Percentiles rank a stretch among this genome's conserved stretches.
These are phyloP conservation scores for Pteropus alecto DNA, from an alignment of 2,113 vertebrate genomes.

Conservation along the genomic window DNA sequence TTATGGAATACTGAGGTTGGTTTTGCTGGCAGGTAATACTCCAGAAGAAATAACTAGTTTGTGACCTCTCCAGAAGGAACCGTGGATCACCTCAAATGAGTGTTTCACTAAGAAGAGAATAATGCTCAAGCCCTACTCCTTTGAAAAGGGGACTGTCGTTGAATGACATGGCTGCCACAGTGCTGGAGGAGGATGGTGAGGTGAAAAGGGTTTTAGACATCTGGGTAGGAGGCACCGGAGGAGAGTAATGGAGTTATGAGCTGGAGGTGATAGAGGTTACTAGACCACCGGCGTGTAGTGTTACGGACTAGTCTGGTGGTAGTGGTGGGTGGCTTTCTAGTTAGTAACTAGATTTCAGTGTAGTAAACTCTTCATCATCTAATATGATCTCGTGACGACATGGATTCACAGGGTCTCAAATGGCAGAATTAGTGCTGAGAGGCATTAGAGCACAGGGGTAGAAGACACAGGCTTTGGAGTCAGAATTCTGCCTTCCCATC, in stretches of 20 bases:
- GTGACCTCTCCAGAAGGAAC: background rate
- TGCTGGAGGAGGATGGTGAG: background rate
- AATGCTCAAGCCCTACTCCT: background rate
- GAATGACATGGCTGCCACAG: background rate
- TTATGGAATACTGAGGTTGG: background rate
- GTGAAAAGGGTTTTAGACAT: background rate
- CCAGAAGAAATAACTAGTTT: background rate
- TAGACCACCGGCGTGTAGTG: background rate
- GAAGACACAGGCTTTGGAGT: background rate
- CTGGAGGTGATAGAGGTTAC: background rate
- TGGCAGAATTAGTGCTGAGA: accelerated
- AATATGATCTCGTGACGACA: background rate
- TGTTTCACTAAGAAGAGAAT: background rate
- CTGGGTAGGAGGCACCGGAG: background rate
- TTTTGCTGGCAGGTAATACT: background rate
- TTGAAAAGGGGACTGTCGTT: background rate
- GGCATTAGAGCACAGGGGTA: background rate
- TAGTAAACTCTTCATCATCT: background rate
- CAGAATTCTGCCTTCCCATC: background rate
- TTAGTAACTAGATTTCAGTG: background rate
- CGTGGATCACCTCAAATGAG: background rate
- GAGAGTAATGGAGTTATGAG: background rate
- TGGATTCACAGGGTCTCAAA: background rate
- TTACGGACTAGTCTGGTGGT: background rate
- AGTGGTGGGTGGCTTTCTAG: background rate